phyloP scores from a whole-genome alignment of 2,888 invertebrate genomes.

The Papilio protenor region DNA sequence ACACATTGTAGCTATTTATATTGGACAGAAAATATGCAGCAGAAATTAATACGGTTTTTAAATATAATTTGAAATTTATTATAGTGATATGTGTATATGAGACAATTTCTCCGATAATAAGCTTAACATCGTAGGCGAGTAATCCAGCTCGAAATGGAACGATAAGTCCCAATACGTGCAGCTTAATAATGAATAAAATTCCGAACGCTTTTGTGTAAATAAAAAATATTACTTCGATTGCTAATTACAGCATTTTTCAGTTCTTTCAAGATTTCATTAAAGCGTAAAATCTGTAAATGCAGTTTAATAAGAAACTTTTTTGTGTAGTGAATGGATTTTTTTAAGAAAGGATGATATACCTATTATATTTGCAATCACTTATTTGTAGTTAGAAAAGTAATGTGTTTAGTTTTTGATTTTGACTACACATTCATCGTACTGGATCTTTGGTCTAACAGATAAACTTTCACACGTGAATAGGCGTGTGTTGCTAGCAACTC shows the following conservation, averaged over 20 bases:
- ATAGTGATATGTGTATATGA: slow-evolving; percentile 12
- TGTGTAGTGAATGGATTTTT: background rate
- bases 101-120: slow-evolving; percentile 21
- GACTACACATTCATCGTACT: background rate
- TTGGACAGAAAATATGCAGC: background rate
- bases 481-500: slow-evolving; percentile 14
- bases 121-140: slow-evolving; percentile 34
- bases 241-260: background rate
- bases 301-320: background rate
- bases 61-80: slow-evolving; percentile 17
- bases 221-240: background rate
- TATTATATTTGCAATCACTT: background rate
- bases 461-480: slow-evolving; percentile 12
- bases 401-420: background rate
- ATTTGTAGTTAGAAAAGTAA: background rate
- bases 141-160: slow-evolving; percentile 35
- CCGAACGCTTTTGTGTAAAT: background rate
- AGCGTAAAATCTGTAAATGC: background rate
- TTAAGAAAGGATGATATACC: background rate
- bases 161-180: slow-evolving; percentile 24
- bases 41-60: slow-evolving; percentile 14
- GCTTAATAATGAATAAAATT: slow-evolving; percentile 35
- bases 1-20: background rate
- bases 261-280: background rate
- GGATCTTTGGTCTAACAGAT: background rate